Base-by-base conservation (phyloP, 2,113 vertebrate genomes). In the Nycticorax nycticorax region DNA sequence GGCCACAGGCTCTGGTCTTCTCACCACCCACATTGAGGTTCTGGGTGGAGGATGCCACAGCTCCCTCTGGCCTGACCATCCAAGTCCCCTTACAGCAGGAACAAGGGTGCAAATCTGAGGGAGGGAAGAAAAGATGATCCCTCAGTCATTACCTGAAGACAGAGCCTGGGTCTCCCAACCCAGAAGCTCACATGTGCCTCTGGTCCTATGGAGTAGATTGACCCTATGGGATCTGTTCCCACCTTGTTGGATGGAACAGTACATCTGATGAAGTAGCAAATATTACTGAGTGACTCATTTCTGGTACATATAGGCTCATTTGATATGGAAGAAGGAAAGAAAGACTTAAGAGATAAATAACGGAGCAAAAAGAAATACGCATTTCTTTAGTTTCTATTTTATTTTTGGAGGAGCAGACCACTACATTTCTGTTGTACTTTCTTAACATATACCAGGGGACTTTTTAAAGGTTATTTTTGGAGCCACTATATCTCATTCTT, bases 401-500 rank as follows among this genome's bases (percentile, higher is more conserved):
- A 80, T 73, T 89, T 91, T 91, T 78, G 77, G 64, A 88, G 69
- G 69, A 91, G 26, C 64, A 84, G 62, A 82, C 50, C 37, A 88
- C 74, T 78, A 92, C 63, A 78, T 84, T 96, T 93, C 86, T 96
- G 48, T 67, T 96, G 75, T 56, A 77, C 74, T 92, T 94, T 92
- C 86, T 94, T 93, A 96, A 97, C 84, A 79, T 85, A 94, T 76
- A 92, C 68, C 93, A 88, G 59, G 93, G 95, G 92, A 90, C 37
- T 86, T 96, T 93, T 96, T 85, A 74, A 96, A 80, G 86, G 75
- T 92, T 97, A 90, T 96, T 97, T 96, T 93, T 97, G 78, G 81
- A 96, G 72, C 17, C 83, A 89, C 88, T 85, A 85, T 86, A 90
- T 93, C 91, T 97, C 94, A 92, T 92, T 93, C 77, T 97, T 95